phyloP scores from a whole-genome alignment of 2,888 invertebrate species.

The Stramonita haemastoma region DNA sequence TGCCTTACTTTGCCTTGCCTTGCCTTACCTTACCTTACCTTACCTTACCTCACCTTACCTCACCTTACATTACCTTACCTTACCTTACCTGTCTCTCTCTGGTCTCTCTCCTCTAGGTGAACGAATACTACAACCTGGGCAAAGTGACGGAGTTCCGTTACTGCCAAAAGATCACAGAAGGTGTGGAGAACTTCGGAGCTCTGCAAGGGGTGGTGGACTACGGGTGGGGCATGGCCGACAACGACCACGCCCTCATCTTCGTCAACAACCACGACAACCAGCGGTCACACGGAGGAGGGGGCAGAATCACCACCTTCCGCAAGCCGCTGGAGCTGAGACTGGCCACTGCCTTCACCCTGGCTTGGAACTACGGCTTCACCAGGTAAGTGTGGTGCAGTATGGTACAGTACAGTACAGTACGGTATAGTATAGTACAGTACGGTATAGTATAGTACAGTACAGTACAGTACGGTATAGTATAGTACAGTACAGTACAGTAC shows the following conservation, averaged over 20 bases:
- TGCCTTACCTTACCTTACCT: no score
- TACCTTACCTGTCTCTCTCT: no score
- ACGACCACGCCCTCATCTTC: slow-evolving; percentile 83
- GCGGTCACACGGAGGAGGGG: slow-evolving; percentile 80
- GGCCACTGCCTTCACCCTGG: slow-evolving; percentile 91
- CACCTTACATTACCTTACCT: no score
- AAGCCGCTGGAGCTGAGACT: slow-evolving; percentile 70
- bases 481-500: no score
- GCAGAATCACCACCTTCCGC: slow-evolving; percentile 62
- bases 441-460: no score
- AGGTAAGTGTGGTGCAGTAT: slow-evolving; percentile 75
- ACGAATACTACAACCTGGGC: slow-evolving; percentile 47
- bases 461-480: no score
- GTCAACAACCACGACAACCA: slow-evolving; percentile 96
- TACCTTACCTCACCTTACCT: no score
- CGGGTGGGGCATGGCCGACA: slow-evolving; percentile 71
- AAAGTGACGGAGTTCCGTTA: slow-evolving; percentile 83
- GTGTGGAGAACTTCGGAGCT: slow-evolving; percentile 61
- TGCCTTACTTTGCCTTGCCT: no score
- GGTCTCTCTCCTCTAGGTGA: slow-evolving; percentile 10
- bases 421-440: neutral
- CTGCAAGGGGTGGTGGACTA: slow-evolving; percentile 61
- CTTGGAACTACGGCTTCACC: slow-evolving; percentile 81
- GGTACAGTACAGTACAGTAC: neutral
- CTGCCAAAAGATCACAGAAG: slow-evolving; percentile 76